Evolutionary conservation across 2,888 invertebrate species (phyloP).

Genomic region (Macrophya alboannulata): DNA sequence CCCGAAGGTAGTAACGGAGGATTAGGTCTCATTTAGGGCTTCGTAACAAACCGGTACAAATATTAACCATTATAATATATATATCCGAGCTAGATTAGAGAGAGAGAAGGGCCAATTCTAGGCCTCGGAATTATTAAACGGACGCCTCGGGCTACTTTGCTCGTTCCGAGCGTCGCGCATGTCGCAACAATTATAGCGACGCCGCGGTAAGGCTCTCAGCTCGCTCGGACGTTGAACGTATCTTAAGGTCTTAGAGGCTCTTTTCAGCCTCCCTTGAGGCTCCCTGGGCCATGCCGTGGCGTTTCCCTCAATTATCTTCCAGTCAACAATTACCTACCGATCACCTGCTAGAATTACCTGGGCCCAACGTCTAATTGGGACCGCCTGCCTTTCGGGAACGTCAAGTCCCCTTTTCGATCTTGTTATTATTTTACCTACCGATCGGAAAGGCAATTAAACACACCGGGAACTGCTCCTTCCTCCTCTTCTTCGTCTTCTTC

Average conservation of each 20-base stretch:
- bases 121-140: slow-evolving; percentile 38
- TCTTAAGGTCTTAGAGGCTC: slow-evolving; percentile 33
- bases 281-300: not conserved
- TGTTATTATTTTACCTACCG: slow-evolving; percentile 41
- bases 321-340: slow-evolving; percentile 53
- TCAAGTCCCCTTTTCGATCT: slow-evolving; percentile 37
- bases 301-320: slow-evolving; percentile 51
- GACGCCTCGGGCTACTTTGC: slow-evolving; percentile 14
- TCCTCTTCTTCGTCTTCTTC: not conserved
- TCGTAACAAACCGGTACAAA: slow-evolving; percentile 45
- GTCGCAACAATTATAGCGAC: slow-evolving; percentile 49
- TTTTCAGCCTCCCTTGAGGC: slow-evolving; percentile 31
- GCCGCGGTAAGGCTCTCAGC: not conserved
- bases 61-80: slow-evolving; percentile 24
- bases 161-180: slow-evolving; percentile 31
- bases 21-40: slow-evolving; percentile 39
- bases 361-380: slow-evolving; percentile 51
- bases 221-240: not conserved
- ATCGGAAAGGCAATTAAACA: slow-evolving; percentile 49
- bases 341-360: slow-evolving; percentile 55
- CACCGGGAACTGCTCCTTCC: not conserved
- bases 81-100: slow-evolving; percentile 24
- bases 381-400: slow-evolving; percentile 41
- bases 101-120: not conserved
- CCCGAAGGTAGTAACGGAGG: not conserved